These are phyloP conservation scores for Heliornis fulica DNA, from an alignment of 2,113 vertebrate species.

Conservation along the genomic window DNA sequence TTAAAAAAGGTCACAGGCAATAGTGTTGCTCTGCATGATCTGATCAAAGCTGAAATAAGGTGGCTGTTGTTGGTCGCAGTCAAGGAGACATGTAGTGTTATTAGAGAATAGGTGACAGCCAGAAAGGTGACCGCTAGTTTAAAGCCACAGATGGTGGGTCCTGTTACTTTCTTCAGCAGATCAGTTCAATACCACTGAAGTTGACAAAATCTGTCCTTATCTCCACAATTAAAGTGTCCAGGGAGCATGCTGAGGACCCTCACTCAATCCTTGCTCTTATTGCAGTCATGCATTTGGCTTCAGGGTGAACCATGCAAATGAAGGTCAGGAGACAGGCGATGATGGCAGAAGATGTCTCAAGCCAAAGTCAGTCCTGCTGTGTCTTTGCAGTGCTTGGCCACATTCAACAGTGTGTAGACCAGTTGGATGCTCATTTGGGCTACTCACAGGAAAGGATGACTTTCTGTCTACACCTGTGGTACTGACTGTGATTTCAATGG, in stretches of 20 bases:
- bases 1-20: background rate
- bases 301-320: background rate
- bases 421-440: background rate
- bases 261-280: rapidly evolving
- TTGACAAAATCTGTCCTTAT: background rate
- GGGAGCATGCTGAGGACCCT: background rate
- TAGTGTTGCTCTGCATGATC: background rate
- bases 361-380: background rate
- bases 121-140: background rate
- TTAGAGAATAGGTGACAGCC: background rate
- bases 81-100: background rate
- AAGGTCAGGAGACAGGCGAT: background rate
- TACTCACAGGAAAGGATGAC: background rate
- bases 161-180: background rate
- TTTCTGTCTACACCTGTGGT: background rate
- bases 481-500: background rate
- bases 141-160: background rate
- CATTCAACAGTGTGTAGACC: background rate
- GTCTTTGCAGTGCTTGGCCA: background rate
- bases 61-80: background rate
- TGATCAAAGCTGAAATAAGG: background rate
- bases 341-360: background rate
- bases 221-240: background rate
- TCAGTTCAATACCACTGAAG: background rate
- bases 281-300: background rate